These are phyloP conservation scores for Platycheirus albimanus DNA, from an alignment of 2,888 invertebrate genomes.

Conservation along the genomic window DNA sequence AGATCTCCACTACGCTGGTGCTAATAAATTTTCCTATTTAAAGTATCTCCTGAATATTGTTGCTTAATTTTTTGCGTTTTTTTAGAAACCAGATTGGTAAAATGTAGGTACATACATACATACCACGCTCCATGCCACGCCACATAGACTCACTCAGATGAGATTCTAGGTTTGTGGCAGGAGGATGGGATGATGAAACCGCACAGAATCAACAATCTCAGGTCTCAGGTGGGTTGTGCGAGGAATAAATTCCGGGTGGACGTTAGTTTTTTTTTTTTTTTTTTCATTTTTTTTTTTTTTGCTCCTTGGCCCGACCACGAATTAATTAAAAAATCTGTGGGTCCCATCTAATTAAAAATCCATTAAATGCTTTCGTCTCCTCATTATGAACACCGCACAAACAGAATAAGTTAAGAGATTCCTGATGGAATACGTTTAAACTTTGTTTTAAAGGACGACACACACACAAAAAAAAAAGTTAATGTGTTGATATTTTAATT, in stretches of 20 bases:
- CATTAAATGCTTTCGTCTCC: constrained; percentile 69
- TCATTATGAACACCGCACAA: constrained; percentile 65
- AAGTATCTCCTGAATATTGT: constrained; percentile 17
- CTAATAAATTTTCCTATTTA: constrained; percentile 69
- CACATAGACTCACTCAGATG: background rate
- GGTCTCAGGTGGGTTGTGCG: constrained; percentile 18
- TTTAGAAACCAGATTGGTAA: no score
- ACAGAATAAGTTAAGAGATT: constrained; percentile 55
- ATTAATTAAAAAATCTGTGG: constrained; percentile 71
- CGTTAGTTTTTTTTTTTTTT: constrained; percentile 25
- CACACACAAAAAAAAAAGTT: no score
- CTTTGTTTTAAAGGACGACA: background rate
- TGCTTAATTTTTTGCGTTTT: background rate
- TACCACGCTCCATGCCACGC: no score
- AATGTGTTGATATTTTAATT: no score
- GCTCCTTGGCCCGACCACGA: constrained; percentile 50
- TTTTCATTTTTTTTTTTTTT: no score
- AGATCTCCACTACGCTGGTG: constrained; percentile 46
- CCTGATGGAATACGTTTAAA: constrained; percentile 15
- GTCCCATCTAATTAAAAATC: constrained; percentile 74
- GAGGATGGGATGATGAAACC: background rate
- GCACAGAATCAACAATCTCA: constrained; percentile 45
- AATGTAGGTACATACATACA: no score
- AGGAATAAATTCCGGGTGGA: constrained; percentile 4
- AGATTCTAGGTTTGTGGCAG: background rate